Conservation (phyloP, 2,888 invertebrate species). For the Lasioglossum lativentre region DNA sequence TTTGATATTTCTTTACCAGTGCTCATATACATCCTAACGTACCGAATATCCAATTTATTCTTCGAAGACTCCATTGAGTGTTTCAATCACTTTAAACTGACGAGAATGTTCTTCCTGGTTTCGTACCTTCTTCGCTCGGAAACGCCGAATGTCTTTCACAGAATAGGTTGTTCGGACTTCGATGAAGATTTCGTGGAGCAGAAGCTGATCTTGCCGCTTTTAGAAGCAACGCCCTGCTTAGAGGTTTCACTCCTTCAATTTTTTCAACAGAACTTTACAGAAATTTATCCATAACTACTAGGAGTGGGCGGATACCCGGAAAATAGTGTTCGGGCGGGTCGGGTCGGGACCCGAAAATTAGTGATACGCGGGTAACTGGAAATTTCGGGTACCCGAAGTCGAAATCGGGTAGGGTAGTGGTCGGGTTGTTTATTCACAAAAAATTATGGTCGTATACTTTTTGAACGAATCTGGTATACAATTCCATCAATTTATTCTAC, state of each 20-base stretch:
- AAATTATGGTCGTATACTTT: too few relatives aligned
- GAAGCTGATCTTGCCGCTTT: conserved; percentile 41
- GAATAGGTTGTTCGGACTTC: conserved; percentile 30
- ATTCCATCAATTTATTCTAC: too few relatives aligned
- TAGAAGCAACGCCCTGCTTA: conserved; percentile 47
- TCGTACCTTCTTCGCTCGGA: conserved; percentile 53
- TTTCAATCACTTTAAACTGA: conserved; percentile 51
- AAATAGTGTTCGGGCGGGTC: too few relatives aligned
- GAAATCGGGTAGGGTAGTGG: too few relatives aligned
- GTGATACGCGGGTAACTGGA: too few relatives aligned
- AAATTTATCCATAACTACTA: not conserved
- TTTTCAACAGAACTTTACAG: not conserved
- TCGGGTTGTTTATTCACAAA: too few relatives aligned
- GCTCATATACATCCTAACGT: conserved; percentile 60
- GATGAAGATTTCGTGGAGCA: conserved; percentile 54
- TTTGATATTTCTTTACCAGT: conserved; percentile 38
- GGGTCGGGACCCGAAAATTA: too few relatives aligned
- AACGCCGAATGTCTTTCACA: conserved; percentile 32
- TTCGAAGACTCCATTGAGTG: conserved; percentile 55
- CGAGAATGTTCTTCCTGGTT: conserved; percentile 47
- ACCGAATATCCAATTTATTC: conserved; percentile 35
- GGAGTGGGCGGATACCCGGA: too few relatives aligned
- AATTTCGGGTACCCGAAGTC: too few relatives aligned
- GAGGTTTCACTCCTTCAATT: conserved; percentile 42
- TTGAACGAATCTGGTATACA: too few relatives aligned